phyloP scores from a whole-genome alignment of 2,113 vertebrate genomes.

The Kryptolebias marmoratus region DNA sequence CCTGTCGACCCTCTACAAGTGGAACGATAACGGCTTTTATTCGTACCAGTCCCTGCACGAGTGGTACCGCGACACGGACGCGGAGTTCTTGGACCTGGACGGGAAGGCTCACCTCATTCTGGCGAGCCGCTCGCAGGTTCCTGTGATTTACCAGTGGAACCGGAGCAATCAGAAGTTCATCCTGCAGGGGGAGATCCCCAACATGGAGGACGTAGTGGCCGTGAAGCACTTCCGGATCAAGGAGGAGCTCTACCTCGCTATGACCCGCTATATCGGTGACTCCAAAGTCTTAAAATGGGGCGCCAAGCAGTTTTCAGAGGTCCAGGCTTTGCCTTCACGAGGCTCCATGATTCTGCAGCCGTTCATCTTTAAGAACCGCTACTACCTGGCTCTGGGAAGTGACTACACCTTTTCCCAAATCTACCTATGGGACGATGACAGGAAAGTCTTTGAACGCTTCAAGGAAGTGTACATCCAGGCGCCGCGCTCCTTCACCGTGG shows the following conservation, averaged over 20 bases:
- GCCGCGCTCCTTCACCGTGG: slow-evolving; percentile 94
- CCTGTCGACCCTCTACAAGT: slow-evolving; percentile 96
- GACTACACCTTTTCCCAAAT: slow-evolving; percentile 99
- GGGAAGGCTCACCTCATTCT: slow-evolving; percentile 93
- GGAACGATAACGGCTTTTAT: slow-evolving; percentile 97
- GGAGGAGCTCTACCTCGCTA: slow-evolving; percentile 89
- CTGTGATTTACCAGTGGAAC: slow-evolving; percentile 97
- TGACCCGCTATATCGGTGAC: slow-evolving; percentile 97
- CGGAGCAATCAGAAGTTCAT: slow-evolving; percentile 90
- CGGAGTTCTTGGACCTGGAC: slow-evolving; percentile 91
- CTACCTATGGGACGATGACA: slow-evolving; percentile 92
- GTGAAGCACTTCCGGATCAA: slow-evolving; percentile 94
- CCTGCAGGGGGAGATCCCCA: slow-evolving; percentile 91
- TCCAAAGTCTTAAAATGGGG: slow-evolving; percentile 95
- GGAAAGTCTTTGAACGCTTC: slow-evolving; percentile 89
- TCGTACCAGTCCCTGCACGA: slow-evolving; percentile 95
- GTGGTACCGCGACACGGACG: slow-evolving; percentile 97
- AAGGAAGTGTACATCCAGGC: slow-evolving; percentile 97
- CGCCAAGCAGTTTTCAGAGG: slow-evolving; percentile 90
- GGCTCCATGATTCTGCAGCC: slow-evolving; percentile 97
- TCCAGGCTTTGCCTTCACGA: slow-evolving; percentile 93
- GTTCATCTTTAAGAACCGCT: slow-evolving; percentile 89
- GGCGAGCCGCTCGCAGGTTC: slow-evolving; percentile 95
- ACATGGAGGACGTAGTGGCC: slow-evolving; percentile 96
- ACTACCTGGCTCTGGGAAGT: slow-evolving; percentile 94